phyloP scores from a whole-genome alignment of 1,140 invertebrate species.

The Hylaeus volcanicus region DNA sequence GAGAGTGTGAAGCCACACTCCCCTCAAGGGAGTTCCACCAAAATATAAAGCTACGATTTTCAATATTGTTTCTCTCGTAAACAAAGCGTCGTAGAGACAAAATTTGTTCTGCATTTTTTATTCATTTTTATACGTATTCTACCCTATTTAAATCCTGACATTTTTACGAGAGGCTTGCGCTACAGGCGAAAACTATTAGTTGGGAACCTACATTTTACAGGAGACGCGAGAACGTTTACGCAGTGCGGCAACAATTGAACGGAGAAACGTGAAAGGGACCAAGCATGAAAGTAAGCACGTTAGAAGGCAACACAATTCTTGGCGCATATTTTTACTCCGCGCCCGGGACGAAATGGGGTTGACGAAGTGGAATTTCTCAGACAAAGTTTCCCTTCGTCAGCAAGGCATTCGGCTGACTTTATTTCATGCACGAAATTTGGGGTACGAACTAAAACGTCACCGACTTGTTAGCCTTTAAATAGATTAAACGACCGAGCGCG shows the following conservation, averaged over 20 bases:
- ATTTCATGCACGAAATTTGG: not conserved
- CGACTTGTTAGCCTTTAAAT: slow-evolving; percentile 21
- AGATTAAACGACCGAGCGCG: not conserved
- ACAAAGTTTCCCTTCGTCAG: slow-evolving; percentile 2
- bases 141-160: too few relatives aligned
- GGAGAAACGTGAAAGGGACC: not conserved
- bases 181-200: too few relatives aligned
- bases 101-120: too few relatives aligned
- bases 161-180: too few relatives aligned
- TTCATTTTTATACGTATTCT: too few relatives aligned
- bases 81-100: too few relatives aligned
- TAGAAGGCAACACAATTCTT: slow-evolving; percentile 1
- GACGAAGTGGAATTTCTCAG: slow-evolving; percentile 26
- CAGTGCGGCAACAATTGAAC: not conserved
- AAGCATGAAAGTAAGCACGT: not conserved
- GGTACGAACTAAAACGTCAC: slow-evolving; percentile 25
- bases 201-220: not conserved
- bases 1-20: too few relatives aligned
- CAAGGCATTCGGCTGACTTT: slow-evolving; percentile 19
- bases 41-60: too few relatives aligned
- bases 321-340: slow-evolving; percentile 17
- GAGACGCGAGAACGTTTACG: not conserved
- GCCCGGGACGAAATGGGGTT: slow-evolving; percentile 14
- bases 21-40: too few relatives aligned
- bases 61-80: too few relatives aligned